phyloP scores from a whole-genome alignment of 2,113 vertebrate genomes.

The Odontesthes bonariensis region DNA sequence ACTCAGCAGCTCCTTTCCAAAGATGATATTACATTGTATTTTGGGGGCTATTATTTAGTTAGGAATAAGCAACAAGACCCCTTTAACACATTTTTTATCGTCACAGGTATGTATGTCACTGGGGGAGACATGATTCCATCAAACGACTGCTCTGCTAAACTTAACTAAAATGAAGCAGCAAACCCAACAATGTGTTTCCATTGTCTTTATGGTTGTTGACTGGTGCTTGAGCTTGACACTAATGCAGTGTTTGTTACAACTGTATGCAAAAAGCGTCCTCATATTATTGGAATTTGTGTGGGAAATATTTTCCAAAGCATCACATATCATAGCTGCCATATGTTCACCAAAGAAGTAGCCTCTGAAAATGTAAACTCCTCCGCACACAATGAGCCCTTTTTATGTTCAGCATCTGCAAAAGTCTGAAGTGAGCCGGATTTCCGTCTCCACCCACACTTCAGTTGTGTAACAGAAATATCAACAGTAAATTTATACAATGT shows the following conservation, averaged over 20 bases:
- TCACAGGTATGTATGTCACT: neutral
- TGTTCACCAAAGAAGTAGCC: constrained; percentile 53
- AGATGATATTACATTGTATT: neutral
- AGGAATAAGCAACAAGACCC: neutral
- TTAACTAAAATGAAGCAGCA: too few relatives aligned
- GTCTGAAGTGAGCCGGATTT: constrained; percentile 47
- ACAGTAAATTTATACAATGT: constrained; percentile 24
- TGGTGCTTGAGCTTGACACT: too few relatives aligned
- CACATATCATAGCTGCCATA: constrained; percentile 31
- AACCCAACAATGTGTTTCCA: neutral
- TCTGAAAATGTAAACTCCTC: constrained; percentile 57
- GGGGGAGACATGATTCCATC: neutral
- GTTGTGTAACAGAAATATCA: constrained; percentile 34
- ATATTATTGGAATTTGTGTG: neutral
- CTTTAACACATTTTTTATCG: neutral
- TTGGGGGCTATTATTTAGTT: neutral
- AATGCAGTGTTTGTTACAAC: neutral
- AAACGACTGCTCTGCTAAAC: too few relatives aligned
- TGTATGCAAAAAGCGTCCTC: neutral
- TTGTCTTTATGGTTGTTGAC: neutral
- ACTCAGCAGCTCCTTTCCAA: neutral
- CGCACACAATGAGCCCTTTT: constrained; percentile 45
- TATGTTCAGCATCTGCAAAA: constrained; percentile 67
- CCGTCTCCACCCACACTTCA: constrained; percentile 51
- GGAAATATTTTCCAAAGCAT: constrained; percentile 21